Base-by-base conservation (phyloP, 2,113 vertebrate genomes). In the Zapornia atra region DNA sequence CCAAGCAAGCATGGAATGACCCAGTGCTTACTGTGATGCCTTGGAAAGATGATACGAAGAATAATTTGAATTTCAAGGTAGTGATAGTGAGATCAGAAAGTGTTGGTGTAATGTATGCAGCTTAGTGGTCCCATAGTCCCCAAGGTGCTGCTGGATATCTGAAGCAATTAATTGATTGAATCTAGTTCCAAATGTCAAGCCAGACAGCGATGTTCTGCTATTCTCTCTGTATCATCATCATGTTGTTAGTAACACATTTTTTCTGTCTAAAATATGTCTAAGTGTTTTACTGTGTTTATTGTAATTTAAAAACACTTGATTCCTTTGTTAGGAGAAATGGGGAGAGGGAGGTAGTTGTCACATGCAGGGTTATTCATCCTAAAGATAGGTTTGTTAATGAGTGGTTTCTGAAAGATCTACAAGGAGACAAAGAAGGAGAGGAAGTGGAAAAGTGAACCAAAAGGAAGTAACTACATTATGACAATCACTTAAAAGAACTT, bases 21-120 rank as follows among this genome's bases (percentile, higher is more conserved):
- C 91, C 98, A 63, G 89, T 70, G 57, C 84, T 57, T 50, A 98
- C 98, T 16, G 94, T 98, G 79, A 98, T 98, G 98, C 97, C 97
- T 42, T 98, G 98, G 97, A 98, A 97, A 96, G 96, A 98, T 91
- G 97, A 95, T 81, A 98, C 91, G 94, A 68, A 96, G 72, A 98
- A 98, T 96, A 97, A 85, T 31, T 81, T 98, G 16, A 96, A 97
- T 78, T 90, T 98, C 78, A 96, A 98, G 96, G 98, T 98, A 98
- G 88, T 50, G 20, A n/a, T 98, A 97, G 82, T 82, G 53, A 65
- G 34, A 60, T 57, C 29, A 40, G 44, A 25, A 50, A 61, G 16
- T 53, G 21, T 1, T 20, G 84, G 82, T 38, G 16, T 71, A 20
- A 8, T 83, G 12, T 34, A 9, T 38, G 18, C 6, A 46, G 12